Conservation (phyloP, 2,797 vertebrate species). For the Psittacula echo region DNA sequence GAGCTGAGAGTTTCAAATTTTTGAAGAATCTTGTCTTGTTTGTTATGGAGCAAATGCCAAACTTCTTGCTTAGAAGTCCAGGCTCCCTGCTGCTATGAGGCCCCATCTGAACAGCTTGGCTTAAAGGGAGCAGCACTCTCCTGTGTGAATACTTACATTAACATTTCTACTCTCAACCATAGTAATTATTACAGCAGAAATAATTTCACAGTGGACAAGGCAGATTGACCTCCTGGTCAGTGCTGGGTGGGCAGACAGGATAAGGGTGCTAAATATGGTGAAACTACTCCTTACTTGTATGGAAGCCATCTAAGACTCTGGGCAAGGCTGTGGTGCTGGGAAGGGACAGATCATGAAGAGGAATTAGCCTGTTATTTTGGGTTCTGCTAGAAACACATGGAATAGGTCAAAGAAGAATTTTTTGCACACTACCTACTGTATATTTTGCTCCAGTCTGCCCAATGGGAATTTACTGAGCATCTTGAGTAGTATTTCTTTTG, state of each 20-base stretch:
- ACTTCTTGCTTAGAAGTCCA: conserved; percentile 16
- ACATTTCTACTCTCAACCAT: background rate
- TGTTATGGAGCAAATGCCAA: conserved; percentile 49
- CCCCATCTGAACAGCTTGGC: background rate
- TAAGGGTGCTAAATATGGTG: background rate
- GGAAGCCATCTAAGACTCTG: background rate
- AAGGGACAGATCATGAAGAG: background rate
- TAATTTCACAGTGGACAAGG: background rate
- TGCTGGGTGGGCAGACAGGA: background rate
- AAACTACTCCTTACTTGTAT: background rate
- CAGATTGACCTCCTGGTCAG: background rate
- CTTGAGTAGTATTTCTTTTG: background rate
- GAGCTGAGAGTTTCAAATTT: conserved; percentile 35
- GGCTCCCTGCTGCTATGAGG: background rate
- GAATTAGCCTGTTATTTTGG: background rate
- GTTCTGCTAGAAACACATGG: background rate
- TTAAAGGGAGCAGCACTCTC: background rate
- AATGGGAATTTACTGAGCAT: background rate
- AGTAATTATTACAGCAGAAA: background rate
- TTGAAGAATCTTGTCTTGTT: conserved; percentile 41
- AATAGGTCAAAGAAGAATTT: background rate
- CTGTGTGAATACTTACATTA: background rate
- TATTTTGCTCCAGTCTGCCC: background rate
- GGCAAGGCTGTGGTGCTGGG: background rate
- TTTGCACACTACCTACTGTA: background rate